Base-by-base conservation (phyloP, 1,140 invertebrate species). In the Rhyzopertha dominica region DNA sequence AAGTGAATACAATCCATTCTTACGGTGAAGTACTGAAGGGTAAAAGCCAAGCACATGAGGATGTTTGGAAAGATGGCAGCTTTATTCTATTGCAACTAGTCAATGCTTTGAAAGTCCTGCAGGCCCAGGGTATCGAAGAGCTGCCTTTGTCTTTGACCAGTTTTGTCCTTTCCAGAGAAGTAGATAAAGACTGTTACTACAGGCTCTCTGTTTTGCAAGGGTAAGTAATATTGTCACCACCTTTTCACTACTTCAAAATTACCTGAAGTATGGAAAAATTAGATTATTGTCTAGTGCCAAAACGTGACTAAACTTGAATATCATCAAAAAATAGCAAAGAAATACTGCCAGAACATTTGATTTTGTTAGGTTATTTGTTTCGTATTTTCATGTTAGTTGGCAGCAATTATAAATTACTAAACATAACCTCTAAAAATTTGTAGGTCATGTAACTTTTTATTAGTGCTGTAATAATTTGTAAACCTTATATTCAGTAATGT, bases 71-170 rank as follows among this genome's bases (percentile, higher is more conserved):
- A 39, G 66, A 68, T 24, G 71, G 72, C 22, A 77, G 74, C 34
- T 85, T 91, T 58, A 74, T 89, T 24, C 74, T 90, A 63, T 69
- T 90, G 31, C 87, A 91, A 62, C 68, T 90, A 26, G 80, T 90
- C 1, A 86, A 85, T 47, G 83, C 82, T 0, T 66, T 90, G 28
- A 90, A 90, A 61, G 81, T 79, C 56, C 70, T 92, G n/a, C 87
- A 90, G 62, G 85, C 85, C 2, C 79, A 86, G 42, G 87, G 87
- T 2, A 79, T 88, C 13, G 87, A 90, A 58, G 84, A 89, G 55
- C 72, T 85, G 9, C 75, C 83, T 0, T 69, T 78, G 17, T 77
- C 75, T 45, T 58, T 89, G 22, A 79, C 76, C 22, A 78, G 80
- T 30, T 79, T 85, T 47, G 72, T 85, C 0, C 54, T 75, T n/a